Base-by-base conservation (phyloP, 2,113 vertebrate genomes). In the Poecile atricapillus region DNA sequence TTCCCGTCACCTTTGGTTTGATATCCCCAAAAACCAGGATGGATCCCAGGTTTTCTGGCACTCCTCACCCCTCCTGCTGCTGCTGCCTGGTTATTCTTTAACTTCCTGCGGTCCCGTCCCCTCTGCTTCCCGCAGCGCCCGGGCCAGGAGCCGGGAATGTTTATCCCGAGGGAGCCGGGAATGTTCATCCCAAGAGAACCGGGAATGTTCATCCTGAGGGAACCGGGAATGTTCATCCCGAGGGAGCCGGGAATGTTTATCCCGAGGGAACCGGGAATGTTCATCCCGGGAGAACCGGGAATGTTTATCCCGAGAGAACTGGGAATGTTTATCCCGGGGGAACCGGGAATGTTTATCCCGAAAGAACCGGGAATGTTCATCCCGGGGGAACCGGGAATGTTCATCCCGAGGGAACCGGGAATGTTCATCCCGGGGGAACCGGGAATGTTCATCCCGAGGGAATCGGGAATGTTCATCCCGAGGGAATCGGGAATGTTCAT, bases 41-140 rank as follows among this genome's bases (percentile, higher is more conserved):
- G 92, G 71, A 97, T 9, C 78, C 71, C 80, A 9, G 1, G 1
- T 18, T 58, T 46, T 13, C 53, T 37, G 21, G 55, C 44, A 3
- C 67, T 41, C 59, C 55, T 65, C 59, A 43, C 15, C 43, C 43
- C 43, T 43, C 43, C 43, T 43, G 43, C 43, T 43, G 39, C 87
- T 63, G 64, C 78, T 8, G 68, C 62, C 89, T 74, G 8, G 87
- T 97, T 94, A 92, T 89, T 70, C 90, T 84, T 90, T 92, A 93
- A 81, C 94, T 85, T 77, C 94, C 96, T 95, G 94, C 98, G 98
- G 98, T 96, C 97, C 98, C 95, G 97, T 92, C 97, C 97, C 96
- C 96, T 98, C 24, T 13, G 41, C 41, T 43, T 43, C 41, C 41
- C 49, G 14, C 25, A 7, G 13, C 13, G 23, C 47, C 25, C 50